Evolutionary conservation across 1,140 invertebrate species (phyloP).

Genomic region (Globodera rostochiensis): DNA sequence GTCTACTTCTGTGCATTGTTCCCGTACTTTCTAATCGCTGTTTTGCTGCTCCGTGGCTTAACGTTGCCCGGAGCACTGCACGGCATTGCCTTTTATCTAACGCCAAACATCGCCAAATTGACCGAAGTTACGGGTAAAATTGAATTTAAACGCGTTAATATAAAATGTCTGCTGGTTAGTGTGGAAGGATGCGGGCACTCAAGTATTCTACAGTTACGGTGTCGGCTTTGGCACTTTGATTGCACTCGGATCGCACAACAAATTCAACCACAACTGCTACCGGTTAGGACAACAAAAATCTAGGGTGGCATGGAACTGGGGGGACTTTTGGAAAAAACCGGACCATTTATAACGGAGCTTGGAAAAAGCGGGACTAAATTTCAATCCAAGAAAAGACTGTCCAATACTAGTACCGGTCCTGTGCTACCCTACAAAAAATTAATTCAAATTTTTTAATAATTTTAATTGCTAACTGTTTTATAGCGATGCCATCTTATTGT

Average conservation of each 20-base stretch:
- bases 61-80: conserved; percentile 86
- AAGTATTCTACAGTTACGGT: conserved; percentile 69
- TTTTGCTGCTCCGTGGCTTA: conserved; percentile 84
- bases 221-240: conserved; percentile 73
- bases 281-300: conserved; percentile 62
- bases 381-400: too few relatives aligned
- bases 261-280: conserved; percentile 77
- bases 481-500: conserved; percentile 69
- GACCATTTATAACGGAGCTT: too few relatives aligned
- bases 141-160: neutral
- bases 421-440: too few relatives aligned
- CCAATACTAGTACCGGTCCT: too few relatives aligned
- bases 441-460: too few relatives aligned
- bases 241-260: conserved; percentile 78
- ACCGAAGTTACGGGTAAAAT: conserved; percentile 42
- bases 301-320: neutral
- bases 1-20: conserved; percentile 93
- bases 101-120: conserved; percentile 73
- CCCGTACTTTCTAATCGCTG: conserved; percentile 85
- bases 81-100: conserved; percentile 88
- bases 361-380: too few relatives aligned
- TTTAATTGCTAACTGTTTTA: neutral
- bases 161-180: conserved; percentile 28
- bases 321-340: too few relatives aligned
- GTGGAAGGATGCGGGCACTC: conserved; percentile 67